Base-by-base conservation (phyloP, 2,888 invertebrate genomes). In the Smittia aterrima region DNA sequence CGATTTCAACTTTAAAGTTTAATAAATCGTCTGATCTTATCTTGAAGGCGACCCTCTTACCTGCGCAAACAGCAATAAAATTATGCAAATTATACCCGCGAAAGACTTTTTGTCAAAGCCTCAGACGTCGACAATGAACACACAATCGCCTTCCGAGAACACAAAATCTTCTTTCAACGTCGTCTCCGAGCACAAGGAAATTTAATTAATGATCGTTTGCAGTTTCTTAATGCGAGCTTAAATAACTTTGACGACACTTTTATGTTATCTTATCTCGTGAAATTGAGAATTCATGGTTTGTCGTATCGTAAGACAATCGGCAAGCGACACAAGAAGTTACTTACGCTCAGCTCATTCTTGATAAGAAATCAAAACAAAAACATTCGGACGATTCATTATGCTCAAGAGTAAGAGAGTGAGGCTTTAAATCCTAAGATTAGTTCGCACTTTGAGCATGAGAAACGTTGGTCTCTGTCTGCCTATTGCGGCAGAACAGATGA, bases 221-320 rank as follows among this genome's bases (percentile, higher is more conserved):
- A n/a, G n/a, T n/a, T 9, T 68, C 11, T 68, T 70, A 54, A 70
- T 70, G 70, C 18, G 70, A 70, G 22, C 70, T 70, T 54, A 54
- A 70, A 70, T 70, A 70, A 54, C 70, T 70, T 70, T 70, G 70
- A 70, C 54, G 70, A 70, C 70, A 70, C 70, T 53, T 70, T 70
- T 70, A 27, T 54, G 54, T 70, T 70, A 70, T 70, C 70, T 54
- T 70, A 70, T 70, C 70, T n/a, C 27, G 41, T 70, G 47, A 18
- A 58, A 58, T 47, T 32, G 20, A 58, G 53, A 54, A 70, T 70
- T 70, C 70, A 70, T 70, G 70, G 13, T 11, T 47, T 47, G 47
- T 40, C 25, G 16, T 70, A 25, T 70, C 53, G 53, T 18, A 18
- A 54, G 54, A 70, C 58, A 58, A 58, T 18, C n/a, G 53, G 18